Percentiles rank a stretch among this genome's conserved stretches.
These are phyloP conservation scores for Axis porcinus DNA, from an alignment of 2,113 vertebrate genomes.

Conservation along the genomic window DNA sequence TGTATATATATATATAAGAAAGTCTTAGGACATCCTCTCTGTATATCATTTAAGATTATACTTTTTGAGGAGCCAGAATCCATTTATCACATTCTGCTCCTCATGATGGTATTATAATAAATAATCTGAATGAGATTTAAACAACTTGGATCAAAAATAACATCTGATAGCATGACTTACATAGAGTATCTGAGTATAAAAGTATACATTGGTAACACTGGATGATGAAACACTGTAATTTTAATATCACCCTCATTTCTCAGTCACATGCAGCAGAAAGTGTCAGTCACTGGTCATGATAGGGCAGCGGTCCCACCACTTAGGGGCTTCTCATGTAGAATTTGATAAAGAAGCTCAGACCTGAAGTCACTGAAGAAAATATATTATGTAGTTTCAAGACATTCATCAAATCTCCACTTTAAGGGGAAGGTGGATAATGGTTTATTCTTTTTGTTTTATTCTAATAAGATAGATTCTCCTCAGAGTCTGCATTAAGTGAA, in stretches of 20 bases:
- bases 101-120: background rate
- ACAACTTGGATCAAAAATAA: background rate
- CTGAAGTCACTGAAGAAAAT: background rate
- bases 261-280: background rate
- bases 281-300: too few species aligned
- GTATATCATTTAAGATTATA: background rate
- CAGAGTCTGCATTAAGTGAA: background rate
- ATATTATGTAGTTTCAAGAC: background rate
- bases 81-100: background rate
- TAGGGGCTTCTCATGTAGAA: background rate
- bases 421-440: background rate
- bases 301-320: background rate
- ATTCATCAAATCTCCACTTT: background rate
- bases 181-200: background rate
- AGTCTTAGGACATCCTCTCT: background rate
- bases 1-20: background rate
- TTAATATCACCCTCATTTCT: background rate
- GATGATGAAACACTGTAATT: background rate
- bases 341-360: background rate
- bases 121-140: background rate
- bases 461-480: background rate
- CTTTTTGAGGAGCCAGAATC: background rate
- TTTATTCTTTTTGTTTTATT: background rate
- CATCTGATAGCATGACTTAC: background rate
- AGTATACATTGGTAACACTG: background rate